Evolutionary conservation across 2,888 invertebrate species (phyloP).

Genomic region (Craniophora ligustri): DNA sequence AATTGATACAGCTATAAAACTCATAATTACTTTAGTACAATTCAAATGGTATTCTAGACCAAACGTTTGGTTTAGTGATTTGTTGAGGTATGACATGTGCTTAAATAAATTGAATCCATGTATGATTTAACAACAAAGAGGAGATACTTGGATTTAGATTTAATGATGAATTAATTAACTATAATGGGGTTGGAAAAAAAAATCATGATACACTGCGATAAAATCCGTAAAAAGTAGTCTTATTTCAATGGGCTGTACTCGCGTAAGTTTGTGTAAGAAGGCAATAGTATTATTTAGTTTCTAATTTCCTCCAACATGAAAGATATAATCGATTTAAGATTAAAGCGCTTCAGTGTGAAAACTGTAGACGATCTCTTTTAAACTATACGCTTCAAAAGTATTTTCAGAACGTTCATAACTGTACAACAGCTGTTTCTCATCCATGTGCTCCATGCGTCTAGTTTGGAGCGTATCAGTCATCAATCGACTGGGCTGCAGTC

Average conservation of each 20-base stretch:
- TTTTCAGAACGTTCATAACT: constrained; percentile 20
- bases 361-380: constrained; percentile 2
- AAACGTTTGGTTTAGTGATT: no score
- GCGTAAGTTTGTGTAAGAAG: no score
- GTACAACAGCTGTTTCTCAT: constrained; percentile 37
- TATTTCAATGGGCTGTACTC: no score
- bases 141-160: neutral
- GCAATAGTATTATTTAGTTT: no score
- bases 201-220: no score
- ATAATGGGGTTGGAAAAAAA: no score
- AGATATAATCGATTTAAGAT: neutral
- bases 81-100: no score
- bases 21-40: constrained; percentile 40
- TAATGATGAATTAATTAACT: no score
- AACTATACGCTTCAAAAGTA: constrained; percentile 6
- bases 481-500: constrained; percentile 12
- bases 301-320: neutral
- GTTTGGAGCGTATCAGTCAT: constrained; percentile 38
- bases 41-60: constrained; percentile 48
- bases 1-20: constrained; percentile 32
- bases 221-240: no score
- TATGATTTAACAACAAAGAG: neutral
- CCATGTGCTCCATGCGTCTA: constrained; percentile 23
- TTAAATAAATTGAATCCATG: no score
- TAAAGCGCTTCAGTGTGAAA: constrained; percentile 3